Percentiles rank a stretch among this genome's conserved stretches.
These are phyloP conservation scores for Xanthorhoe spadicearia DNA, from an alignment of 2,888 invertebrate species.

Conservation along the genomic window DNA sequence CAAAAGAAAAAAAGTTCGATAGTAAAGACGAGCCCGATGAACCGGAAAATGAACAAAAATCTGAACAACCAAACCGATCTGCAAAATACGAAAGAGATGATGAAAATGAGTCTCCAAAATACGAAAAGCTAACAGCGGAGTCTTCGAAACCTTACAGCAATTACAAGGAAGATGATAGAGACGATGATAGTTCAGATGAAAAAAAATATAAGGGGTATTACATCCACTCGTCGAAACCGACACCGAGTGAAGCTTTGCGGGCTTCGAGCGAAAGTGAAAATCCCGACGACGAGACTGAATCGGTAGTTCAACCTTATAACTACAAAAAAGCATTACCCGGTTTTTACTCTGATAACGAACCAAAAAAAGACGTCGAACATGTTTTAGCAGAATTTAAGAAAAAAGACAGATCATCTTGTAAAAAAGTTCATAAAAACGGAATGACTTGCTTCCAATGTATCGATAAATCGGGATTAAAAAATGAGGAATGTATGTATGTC, in stretches of 20 bases:
- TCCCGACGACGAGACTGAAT: conserved; percentile 67
- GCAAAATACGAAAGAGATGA: conserved; percentile 65
- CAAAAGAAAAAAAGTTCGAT: conserved; percentile 86
- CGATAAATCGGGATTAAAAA: conserved; percentile 88
- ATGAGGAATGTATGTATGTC: conserved; percentile 92
- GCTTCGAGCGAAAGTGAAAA: conserved; percentile 58
- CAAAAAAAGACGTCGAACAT: conserved; percentile 88
- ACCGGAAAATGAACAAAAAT: conserved; percentile 71
- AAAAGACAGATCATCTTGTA: conserved; percentile 89
- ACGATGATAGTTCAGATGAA: conserved; percentile 60
- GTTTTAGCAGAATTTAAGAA: conserved; percentile 89
- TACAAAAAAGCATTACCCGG: conserved; percentile 78
- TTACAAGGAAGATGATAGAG: conserved; percentile 55
- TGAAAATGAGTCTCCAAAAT: conserved; percentile 62
- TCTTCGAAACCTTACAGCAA: conserved; percentile 60
- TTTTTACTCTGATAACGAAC: conserved; percentile 81
- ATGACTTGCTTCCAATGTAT: conserved; percentile 91
- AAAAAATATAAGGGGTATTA: conserved; percentile 78
- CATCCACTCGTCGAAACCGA: conserved; percentile 69
- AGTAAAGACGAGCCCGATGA: conserved; percentile 85
- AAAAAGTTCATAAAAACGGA: conserved; percentile 88
- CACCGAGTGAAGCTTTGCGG: conserved; percentile 69
- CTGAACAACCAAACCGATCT: conserved; percentile 60
- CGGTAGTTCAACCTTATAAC: conserved; percentile 69
- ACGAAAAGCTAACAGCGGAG: conserved; percentile 55